These are phyloP conservation scores for Sycophaga agraensis DNA, from an alignment of 1,140 invertebrate genomes.

Conservation along the genomic window DNA sequence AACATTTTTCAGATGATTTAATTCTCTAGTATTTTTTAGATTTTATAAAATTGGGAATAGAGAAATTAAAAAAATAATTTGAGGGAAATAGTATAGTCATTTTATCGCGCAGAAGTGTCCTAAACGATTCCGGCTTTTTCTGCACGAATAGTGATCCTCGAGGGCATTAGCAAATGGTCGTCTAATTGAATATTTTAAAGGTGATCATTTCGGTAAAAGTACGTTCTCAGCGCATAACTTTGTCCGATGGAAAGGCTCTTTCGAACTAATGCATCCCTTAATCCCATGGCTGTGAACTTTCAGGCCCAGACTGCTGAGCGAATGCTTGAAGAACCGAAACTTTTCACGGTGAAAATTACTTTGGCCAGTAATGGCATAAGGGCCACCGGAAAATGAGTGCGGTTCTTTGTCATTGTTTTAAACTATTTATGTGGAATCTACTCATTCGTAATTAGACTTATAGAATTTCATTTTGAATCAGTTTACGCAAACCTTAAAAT, in stretches of 20 bases:
- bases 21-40: too few species aligned
- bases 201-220: slow-evolving; percentile 25
- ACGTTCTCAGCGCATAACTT: slow-evolving; percentile 24
- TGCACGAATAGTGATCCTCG: not conserved
- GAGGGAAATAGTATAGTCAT: not conserved
- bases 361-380: not conserved
- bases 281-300: slow-evolving; percentile 21
- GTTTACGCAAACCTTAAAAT: too few species aligned
- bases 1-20: too few species aligned
- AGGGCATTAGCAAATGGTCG: slow-evolving; percentile 7
- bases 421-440: not conserved
- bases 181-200: slow-evolving; percentile 31
- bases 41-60: not conserved
- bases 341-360: slow-evolving; percentile 26
- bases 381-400: not conserved
- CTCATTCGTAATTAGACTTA: too few species aligned
- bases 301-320: not conserved
- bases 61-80: too few species aligned
- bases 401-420: not conserved
- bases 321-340: not conserved
- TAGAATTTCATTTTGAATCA: too few species aligned
- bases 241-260: slow-evolving; percentile 9
- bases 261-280: slow-evolving; percentile 29
- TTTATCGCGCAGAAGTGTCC: not conserved
- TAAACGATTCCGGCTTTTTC: slow-evolving; percentile 11